Base-by-base conservation (phyloP, 2,113 vertebrate species). In the Psephotus haematonotus region DNA sequence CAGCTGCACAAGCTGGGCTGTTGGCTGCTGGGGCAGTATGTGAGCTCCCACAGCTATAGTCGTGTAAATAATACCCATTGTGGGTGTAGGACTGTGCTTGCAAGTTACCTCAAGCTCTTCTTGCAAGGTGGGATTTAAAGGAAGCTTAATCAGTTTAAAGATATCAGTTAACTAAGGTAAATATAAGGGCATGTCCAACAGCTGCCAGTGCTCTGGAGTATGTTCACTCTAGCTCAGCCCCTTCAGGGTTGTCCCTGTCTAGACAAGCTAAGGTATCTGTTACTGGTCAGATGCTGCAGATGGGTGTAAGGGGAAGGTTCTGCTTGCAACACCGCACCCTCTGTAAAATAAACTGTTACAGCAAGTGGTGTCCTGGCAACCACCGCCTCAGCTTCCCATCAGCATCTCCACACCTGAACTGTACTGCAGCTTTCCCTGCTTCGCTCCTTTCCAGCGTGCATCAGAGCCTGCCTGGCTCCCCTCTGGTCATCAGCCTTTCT, bases 321-420 rank as follows among this genome's bases (percentile, higher is more conserved):
- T 47, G 13, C 14, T 64, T 31, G 35, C 37, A 72, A 28, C 31
- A 10, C 7, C 13, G 35, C 17, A 52, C 39, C 17, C 55, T 22
- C 7, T 53, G 19, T n/a, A 83, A 79, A 62, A 55, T 9, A 72
- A 72, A 55, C 27, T 37, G n/a, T 33, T 60, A 47, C 6, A 39
- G 35, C 15, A 37, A 11, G 5, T 1, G 14, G 5, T 55, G 28
- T 25, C 47, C 28, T 25, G 15, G 29, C 31, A 28, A 13, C 39
- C 39, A 13, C 17, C 0, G 1, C 23, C 63, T n/a, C 8, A 3
- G 33, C 12, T 59, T 15, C 19, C 19, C 9, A 5, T 7, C 1
- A 0, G 9, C 43, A 41, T 6, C 22, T 18, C 12, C 3, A 22
- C 12, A 74, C 12, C n/a, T 7, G 63, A 10, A 10, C 60, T 14